Evolutionary conservation across 64 coral and sea anemone genomes (phyloP).

Genomic region (Actinia tenebrosa): DNA sequence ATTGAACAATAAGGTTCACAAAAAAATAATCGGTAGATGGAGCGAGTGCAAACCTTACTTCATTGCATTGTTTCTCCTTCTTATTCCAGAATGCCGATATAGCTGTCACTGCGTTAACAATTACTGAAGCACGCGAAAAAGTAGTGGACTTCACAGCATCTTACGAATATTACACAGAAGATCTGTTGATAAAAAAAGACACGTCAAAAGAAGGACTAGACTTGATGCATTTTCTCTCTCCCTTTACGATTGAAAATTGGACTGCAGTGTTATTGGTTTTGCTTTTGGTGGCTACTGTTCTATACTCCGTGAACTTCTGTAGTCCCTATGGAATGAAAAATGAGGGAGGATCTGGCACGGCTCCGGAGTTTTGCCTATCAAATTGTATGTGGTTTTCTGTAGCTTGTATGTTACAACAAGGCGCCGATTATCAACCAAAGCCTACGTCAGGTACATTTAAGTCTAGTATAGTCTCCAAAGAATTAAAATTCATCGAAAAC

Average conservation of each 20-base stretch:
- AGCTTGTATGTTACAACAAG: slow-evolving; percentile 55
- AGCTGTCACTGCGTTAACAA: background rate
- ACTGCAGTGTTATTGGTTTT: background rate
- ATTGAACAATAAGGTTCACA: background rate
- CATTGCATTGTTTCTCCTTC: background rate
- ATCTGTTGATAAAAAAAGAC: slow-evolving; percentile 24
- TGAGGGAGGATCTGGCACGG: background rate
- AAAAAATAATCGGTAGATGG: too few species aligned
- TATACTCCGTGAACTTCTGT: slow-evolving; percentile 34
- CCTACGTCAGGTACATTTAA: slow-evolving; percentile 9
- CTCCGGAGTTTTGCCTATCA: slow-evolving; percentile 12
- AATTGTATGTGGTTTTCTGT: slow-evolving; percentile 58
- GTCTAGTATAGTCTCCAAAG: too few species aligned
- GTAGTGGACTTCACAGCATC: slow-evolving; percentile 29
- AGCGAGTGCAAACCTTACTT: too few species aligned
- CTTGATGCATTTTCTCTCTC: slow-evolving; percentile 28
- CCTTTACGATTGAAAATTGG: slow-evolving; percentile 30
- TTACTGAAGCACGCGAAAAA: slow-evolving; percentile 38
- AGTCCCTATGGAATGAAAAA: slow-evolving; percentile 55
- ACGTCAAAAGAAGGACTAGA: background rate
- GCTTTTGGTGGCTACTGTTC: background rate
- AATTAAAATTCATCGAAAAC: too few species aligned
- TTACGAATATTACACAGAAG: slow-evolving; percentile 32
- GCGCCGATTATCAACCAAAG: slow-evolving; percentile 40
- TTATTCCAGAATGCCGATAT: slow-evolving; percentile 28